Percentiles rank a stretch among this genome's conserved stretches.
Conservation (phyloP, 2,888 invertebrate species). For the Augochlorella aurata region DNA sequence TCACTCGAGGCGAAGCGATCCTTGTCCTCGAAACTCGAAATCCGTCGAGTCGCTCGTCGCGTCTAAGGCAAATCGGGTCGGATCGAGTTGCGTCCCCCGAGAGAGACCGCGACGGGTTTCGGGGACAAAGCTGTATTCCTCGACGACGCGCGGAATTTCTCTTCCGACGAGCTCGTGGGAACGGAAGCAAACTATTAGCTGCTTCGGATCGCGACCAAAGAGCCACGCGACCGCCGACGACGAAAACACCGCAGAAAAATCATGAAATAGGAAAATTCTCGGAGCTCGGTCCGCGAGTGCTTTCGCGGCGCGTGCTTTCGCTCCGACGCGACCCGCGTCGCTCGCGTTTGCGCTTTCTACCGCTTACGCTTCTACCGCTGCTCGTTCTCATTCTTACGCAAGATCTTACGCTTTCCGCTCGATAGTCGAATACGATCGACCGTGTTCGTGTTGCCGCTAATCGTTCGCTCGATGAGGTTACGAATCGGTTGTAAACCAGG, state of each 20-base stretch:
- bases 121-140: constrained; percentile 11
- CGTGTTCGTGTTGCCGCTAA: not conserved
- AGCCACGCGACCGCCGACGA: constrained; percentile 20
- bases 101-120: not conserved
- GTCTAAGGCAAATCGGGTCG: too few species aligned
- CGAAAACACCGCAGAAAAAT: constrained; percentile 58
- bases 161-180: not conserved
- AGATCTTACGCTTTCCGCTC: too few species aligned
- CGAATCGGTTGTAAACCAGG: not conserved
- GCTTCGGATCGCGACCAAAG: not conserved
- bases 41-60: not conserved
- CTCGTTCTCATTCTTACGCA: too few species aligned
- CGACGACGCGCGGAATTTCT: constrained; percentile 30
- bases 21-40: constrained; percentile 42
- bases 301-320: constrained; percentile 75
- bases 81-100: too few species aligned
- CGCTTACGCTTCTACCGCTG: constrained; percentile 23
- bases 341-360: constrained; percentile 27
- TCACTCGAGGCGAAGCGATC: constrained; percentile 31
- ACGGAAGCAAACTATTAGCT: not conserved
- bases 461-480: not conserved
- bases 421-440: constrained; percentile 10
- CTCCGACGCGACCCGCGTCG: constrained; percentile 58
- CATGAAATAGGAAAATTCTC: constrained; percentile 71
- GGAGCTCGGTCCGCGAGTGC: constrained; percentile 67